Percentiles rank a stretch among this genome's conserved stretches.
Evolutionary conservation across 2,888 invertebrate species (phyloP).

Genomic region (Eledona agricola): DNA sequence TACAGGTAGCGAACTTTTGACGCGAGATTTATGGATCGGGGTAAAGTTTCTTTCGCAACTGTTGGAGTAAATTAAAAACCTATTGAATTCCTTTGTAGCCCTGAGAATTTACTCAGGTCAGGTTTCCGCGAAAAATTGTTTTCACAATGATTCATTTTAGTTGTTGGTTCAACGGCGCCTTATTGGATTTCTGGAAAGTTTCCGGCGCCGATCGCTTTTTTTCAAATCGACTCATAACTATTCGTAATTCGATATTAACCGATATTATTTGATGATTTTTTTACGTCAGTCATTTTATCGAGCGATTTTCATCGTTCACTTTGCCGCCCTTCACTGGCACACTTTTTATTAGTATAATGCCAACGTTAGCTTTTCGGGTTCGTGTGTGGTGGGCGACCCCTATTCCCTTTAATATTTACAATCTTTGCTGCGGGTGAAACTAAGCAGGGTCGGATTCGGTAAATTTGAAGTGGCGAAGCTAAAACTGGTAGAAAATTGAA

Average conservation of each 20-base stretch:
- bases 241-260: no score
- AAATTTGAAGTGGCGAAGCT: background rate
- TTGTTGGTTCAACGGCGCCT: conserved; percentile 32
- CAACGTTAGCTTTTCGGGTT: conserved; percentile 48
- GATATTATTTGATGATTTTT: no score
- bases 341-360: conserved; percentile 46
- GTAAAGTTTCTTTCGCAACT: conserved; percentile 45
- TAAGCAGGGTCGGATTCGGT: conserved; percentile 24
- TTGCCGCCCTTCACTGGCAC: conserved; percentile 45
- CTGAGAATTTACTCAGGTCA: conserved; percentile 40
- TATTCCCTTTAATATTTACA: conserved; percentile 51
- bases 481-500: background rate
- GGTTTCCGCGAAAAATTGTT: conserved; percentile 38
- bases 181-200: conserved; percentile 31
- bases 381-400: conserved; percentile 42
- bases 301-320: no score
- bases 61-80: conserved; percentile 44
- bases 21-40: conserved; percentile 46
- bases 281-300: no score
- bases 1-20: conserved; percentile 47
- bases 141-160: conserved; percentile 39
- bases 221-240: no score
- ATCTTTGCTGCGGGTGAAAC: conserved; percentile 29
- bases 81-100: conserved; percentile 42
- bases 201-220: no score